Evolutionary conservation across 2,797 vertebrate species (phyloP).

Genomic region (Sparidentex hasta): DNA sequence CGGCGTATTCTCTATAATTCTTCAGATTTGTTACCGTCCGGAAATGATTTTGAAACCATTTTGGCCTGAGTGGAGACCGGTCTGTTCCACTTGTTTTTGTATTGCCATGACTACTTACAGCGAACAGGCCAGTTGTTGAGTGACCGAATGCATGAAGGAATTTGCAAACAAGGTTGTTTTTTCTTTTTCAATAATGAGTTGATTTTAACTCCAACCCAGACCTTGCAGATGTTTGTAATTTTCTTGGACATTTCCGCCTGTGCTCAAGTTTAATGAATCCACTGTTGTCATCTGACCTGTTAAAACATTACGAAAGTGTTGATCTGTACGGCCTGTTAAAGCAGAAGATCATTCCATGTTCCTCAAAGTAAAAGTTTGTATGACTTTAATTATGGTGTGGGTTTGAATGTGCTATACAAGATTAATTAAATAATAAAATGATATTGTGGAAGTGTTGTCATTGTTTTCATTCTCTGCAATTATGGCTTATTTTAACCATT

Average conservation of each 20-base stretch:
- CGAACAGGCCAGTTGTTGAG: background rate
- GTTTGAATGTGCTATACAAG: slow-evolving; percentile 10
- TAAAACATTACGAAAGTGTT: background rate
- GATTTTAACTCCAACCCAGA: background rate
- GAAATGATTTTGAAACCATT: background rate
- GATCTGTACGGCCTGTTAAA: slow-evolving; percentile 9
- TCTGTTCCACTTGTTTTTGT: background rate
- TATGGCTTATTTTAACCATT: background rate
- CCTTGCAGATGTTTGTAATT: background rate
- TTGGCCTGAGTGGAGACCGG: background rate
- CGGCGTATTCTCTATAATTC: background rate
- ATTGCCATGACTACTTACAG: slow-evolving; percentile 9
- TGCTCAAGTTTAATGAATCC: background rate
- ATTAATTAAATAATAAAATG: slow-evolving; percentile 23
- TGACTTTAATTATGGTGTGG: slow-evolving; percentile 9
- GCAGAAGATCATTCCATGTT: slow-evolving; percentile 59
- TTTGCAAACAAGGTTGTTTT: background rate
- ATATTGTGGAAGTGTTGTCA: background rate
- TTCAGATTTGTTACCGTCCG: slow-evolving; percentile 52
- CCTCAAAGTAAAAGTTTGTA: slow-evolving; percentile 22
- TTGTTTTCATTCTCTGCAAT: background rate
- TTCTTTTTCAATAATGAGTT: no score
- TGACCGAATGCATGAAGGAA: slow-evolving; percentile 27
- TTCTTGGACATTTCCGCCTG: background rate
- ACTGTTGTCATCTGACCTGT: background rate